Base-by-base conservation (phyloP, 2,113 vertebrate genomes). In the Tretioscincus oriximinensis region DNA sequence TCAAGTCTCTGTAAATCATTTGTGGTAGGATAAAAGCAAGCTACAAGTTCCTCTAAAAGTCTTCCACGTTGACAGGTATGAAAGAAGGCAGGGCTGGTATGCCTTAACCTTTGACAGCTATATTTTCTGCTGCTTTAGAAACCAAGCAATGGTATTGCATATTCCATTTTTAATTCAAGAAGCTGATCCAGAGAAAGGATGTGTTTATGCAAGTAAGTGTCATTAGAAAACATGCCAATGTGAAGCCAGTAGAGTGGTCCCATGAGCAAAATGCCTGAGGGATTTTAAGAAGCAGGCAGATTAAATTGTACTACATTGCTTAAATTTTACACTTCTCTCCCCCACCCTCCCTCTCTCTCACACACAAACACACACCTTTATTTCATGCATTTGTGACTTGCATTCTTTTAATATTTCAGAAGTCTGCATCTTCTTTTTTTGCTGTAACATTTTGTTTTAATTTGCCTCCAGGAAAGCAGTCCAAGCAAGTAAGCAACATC, bases 121-220 rank as follows among this genome's bases (percentile, higher is more conserved):
- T 70, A 31, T 78, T 88, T 88, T 61, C 47, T 78, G 83, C 80
- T 88, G 69, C 78, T 89, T 90, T 88, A 81, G 82, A 84, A 87
- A 60, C 28, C 84, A 68, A 80, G 76, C 81, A 80, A 69, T 64
- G 85, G 68, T 11, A 64, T 84, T 81, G 66, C 26, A 47, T 87
- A 89, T 78, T 63, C 86, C 81, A 81, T 80, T 84, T 81, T 73
- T 78, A 3, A 77, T 85, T 69, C 29, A 83, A 47, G 82, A 69
- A 70, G 47, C 41, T 16, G 41, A 85, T 90, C 82, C 84, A 47
- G n/a, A 77, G 65, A 61, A 63, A 64, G 82, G 31, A 69, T 64
- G 1, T 85, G 73, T 81, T 89, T 91, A 63, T 86, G 83, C 31
- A 81, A 80, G 84, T 24, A 86, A 86, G 29, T n/a, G 81, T 35